Evolutionary conservation across 35 echinoderm and acorn worm species (phyloP).

Genomic region (Heliocidaris tuberculata): DNA sequence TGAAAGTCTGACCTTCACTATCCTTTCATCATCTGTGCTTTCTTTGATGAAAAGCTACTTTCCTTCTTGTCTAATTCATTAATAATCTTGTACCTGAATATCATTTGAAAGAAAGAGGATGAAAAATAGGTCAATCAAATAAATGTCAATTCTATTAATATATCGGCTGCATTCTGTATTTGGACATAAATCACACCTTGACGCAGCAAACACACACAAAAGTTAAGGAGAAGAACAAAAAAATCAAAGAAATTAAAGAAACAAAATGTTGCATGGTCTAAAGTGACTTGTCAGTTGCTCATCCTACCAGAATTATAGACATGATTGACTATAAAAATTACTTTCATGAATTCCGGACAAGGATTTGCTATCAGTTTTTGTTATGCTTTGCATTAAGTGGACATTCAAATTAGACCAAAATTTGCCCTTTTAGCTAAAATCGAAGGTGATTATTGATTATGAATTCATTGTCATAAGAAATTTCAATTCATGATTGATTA

Average conservation of each 20-base stretch:
- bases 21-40: conserved; percentile 10
- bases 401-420: neutral
- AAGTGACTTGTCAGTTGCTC: neutral
- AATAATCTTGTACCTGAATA: conserved; percentile 5
- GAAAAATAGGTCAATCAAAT: neutral
- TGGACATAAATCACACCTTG: neutral
- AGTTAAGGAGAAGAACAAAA: neutral
- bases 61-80: conserved; percentile 18
- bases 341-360: no score
- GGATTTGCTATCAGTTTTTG: no score
- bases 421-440: neutral
- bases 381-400: no score
- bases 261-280: neutral
- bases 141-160: no score
- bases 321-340: neutral
- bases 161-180: no score
- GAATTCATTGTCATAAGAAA: neutral
- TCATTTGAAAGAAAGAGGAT: neutral
- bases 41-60: neutral
- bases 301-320: neutral
- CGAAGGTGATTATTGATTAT: neutral
- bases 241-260: no score
- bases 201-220: neutral
- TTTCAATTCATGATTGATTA: neutral
- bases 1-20: neutral